These are phyloP conservation scores for Stegodyphus dumicola DNA, from an alignment of 1,140 invertebrate species.

Conservation along the genomic window DNA sequence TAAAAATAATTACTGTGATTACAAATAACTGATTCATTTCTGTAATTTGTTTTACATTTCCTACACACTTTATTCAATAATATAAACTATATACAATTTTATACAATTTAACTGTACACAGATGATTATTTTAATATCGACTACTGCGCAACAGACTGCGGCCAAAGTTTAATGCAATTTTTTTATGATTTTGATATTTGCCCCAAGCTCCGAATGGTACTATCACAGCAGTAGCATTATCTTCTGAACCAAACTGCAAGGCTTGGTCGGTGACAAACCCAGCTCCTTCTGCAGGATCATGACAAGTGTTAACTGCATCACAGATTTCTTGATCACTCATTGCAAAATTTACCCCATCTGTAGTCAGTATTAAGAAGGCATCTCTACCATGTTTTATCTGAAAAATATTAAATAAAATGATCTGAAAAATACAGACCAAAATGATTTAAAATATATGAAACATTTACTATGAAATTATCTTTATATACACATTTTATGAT, in stretches of 20 bases:
- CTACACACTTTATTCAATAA: too few relatives aligned
- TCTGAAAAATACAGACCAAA: not conserved
- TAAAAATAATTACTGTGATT: too few relatives aligned
- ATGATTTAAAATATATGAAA: not conserved
- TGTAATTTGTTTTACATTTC: too few relatives aligned
- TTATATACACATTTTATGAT: too few relatives aligned
- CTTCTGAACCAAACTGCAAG: constrained; percentile 72
- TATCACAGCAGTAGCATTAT: constrained; percentile 72
- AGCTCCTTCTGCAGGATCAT: constrained; percentile 70
- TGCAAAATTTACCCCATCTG: constrained; percentile 73
- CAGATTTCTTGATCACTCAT: constrained; percentile 72
- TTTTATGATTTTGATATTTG: constrained; percentile 67
- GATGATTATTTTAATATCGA: constrained; percentile 37
- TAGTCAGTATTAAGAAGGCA: constrained; percentile 72
- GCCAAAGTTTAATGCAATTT: constrained; percentile 62
- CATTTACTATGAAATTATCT: not conserved
- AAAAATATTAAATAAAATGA: not conserved
- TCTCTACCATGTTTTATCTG: constrained; percentile 73
- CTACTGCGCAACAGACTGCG: constrained; percentile 62
- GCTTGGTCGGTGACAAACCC: constrained; percentile 71
- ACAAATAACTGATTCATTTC: too few relatives aligned
- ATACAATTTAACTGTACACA: not conserved
- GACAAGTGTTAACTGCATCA: constrained; percentile 70
- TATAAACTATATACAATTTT: not conserved
- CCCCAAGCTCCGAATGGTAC: constrained; percentile 74